A percentile compares a stretch with the other conserved stretches of the same genome.
Evolutionary conservation across 2,888 invertebrate species (phyloP).

Genomic region (Hartigia nigra): DNA sequence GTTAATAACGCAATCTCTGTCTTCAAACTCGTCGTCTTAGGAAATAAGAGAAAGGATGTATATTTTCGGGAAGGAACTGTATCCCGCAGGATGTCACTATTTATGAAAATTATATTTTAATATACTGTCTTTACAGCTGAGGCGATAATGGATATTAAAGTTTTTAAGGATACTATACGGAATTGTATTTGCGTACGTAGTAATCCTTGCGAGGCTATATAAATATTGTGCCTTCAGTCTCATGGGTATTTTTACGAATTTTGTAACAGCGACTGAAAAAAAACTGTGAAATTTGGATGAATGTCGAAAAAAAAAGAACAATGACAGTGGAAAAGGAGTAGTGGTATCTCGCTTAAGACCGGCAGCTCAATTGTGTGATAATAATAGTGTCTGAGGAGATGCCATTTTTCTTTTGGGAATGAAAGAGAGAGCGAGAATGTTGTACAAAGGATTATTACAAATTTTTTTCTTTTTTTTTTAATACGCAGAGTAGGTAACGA

Average conservation of each 20-base stretch:
- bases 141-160: constrained; percentile 30
- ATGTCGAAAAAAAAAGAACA: neutral
- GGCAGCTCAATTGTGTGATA: neutral
- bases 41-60: neutral
- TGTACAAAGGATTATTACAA: neutral
- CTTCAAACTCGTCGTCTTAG: neutral
- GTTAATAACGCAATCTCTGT: neutral
- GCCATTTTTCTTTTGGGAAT: constrained; percentile 11
- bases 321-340: neutral
- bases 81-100: constrained; percentile 19
- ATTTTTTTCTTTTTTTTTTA: neutral
- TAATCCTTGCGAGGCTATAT: constrained; percentile 29
- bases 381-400: neutral
- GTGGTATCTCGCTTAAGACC: neutral
- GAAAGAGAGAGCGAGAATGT: constrained; percentile 15
- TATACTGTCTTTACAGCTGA: constrained; percentile 37
- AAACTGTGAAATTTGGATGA: neutral
- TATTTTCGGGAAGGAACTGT: neutral
- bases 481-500: neutral
- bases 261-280: neutral
- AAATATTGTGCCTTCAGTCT: constrained; percentile 45
- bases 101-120: constrained; percentile 54
- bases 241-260: neutral
- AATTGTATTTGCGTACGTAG: neutral
- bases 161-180: neutral